These are phyloP conservation scores for Drosophila nr. medialis DNA, from an alignment of 2,888 invertebrate species.

Conservation along the genomic window DNA sequence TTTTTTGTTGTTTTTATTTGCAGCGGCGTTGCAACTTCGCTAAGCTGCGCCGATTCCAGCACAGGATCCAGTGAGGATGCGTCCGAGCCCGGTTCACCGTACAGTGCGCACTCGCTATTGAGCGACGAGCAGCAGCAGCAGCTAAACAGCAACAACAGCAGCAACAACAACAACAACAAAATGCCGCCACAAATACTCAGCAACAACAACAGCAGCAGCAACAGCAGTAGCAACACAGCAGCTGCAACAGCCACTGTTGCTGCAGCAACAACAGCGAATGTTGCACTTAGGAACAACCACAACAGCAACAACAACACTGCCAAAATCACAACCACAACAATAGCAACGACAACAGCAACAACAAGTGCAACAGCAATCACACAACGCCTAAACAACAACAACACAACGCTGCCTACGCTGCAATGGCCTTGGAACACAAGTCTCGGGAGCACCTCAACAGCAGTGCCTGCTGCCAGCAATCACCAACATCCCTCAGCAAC, in stretches of 20 bases:
- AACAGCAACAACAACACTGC: constrained; percentile 51
- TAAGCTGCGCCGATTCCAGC: constrained; percentile 89
- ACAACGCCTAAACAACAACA: constrained; percentile 43
- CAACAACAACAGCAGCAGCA: constrained; percentile 36
- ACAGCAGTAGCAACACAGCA: constrained; percentile 86
- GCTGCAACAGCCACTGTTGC: constrained; percentile 86
- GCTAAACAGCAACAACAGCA: constrained; percentile 45
- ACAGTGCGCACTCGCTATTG: constrained; percentile 85
- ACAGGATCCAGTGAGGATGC: constrained; percentile 91
- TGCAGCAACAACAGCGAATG: constrained; percentile 84
- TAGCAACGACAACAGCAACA: constrained; percentile 36
- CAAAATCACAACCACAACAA: constrained; percentile 55
- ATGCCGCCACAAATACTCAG: constrained; percentile 84
- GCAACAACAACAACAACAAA: constrained; percentile 85
- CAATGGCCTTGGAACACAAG: constrained; percentile 83
- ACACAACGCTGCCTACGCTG: constrained; percentile 71
- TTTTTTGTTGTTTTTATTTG: constrained; percentile 22
- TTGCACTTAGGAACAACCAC: constrained; percentile 34
- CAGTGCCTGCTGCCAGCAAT: constrained; percentile 57
- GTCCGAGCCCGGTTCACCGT: constrained; percentile 94
- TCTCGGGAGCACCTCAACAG: constrained; percentile 67
- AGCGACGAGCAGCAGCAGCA: constrained; percentile 85
- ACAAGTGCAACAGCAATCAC: constrained; percentile 62
- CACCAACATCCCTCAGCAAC: constrained; percentile 15
- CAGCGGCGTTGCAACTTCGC: constrained; percentile 93